A percentile compares a stretch with the other conserved stretches of the same genome.
These are phyloP conservation scores for Fistularia tabacaria DNA, from an alignment of 2,797 vertebrate species.

Conservation along the genomic window DNA sequence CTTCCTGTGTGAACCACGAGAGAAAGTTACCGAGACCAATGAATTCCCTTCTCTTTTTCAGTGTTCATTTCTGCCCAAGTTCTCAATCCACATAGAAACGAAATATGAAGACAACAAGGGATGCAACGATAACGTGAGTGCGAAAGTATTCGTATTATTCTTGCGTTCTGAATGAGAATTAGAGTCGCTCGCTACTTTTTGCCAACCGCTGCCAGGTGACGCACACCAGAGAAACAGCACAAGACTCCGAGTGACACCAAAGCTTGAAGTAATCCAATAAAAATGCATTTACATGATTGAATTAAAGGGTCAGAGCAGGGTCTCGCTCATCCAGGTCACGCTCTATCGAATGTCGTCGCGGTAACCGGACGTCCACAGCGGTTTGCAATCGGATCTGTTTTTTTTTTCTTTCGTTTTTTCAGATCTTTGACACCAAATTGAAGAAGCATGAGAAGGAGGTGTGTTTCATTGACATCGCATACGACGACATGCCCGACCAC, in stretches of 20 bases:
- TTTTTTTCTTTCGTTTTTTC: slow-evolving; percentile 25
- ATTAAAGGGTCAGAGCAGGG: not conserved
- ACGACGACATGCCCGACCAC: slow-evolving; percentile 89
- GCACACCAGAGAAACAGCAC: not conserved
- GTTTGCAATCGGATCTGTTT: no score
- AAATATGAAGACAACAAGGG: slow-evolving; percentile 84
- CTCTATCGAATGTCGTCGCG: no score
- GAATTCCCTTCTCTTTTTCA: slow-evolving; percentile 52
- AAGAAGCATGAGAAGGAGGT: slow-evolving; percentile 88
- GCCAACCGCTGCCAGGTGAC: no score
- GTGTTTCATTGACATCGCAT: slow-evolving; percentile 94
- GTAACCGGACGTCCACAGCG: no score
- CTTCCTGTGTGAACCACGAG: no score
- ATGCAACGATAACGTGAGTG: slow-evolving; percentile 87
- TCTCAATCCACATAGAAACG: slow-evolving; percentile 96
- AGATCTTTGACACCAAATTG: slow-evolving; percentile 94
- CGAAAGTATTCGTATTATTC: no score
- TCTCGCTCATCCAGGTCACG: no score
- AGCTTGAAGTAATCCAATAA: no score
- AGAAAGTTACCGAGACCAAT: not conserved
- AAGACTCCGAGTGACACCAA: not conserved
- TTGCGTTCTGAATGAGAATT: no score
- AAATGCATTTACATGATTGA: slow-evolving; percentile 1
- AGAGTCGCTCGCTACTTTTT: no score
- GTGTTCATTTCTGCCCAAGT: slow-evolving; percentile 95